Evolutionary conservation across 2,113 vertebrate genomes (phyloP), one percentile per base, ranked within the genome.

Genomic region (Scomber scombrus): DNA sequence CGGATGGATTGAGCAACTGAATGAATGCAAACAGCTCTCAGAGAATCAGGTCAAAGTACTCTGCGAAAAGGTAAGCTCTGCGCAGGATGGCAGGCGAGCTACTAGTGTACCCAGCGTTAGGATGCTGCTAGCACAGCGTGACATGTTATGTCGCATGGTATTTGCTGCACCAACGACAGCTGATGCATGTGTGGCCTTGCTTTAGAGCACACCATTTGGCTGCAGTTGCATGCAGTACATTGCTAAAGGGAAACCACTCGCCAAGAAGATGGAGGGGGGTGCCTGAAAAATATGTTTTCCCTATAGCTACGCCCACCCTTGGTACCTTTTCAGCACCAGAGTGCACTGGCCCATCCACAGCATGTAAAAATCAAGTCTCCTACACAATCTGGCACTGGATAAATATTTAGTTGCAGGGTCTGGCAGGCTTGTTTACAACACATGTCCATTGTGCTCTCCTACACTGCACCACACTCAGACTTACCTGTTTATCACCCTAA

Each of bases 21-120:
- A 98, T 71, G 97, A 98, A 88, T 99, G 97, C 93, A 98, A 97
- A 87, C 97, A 98, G 95, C 95, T 98, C 19, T 95, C 96, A 2
- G 97, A 98, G 89, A 97, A 96, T 80, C 97, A 99, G 92, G 97
- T 98, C 84, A 98, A 98, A 95, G 96, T 96, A 76, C 95, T 98
- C 21, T 98, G 97, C 52, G 97, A 98, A 86, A 99, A 98, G 97
- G 97, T 98, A 91, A 93, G 93, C 67, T 46, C 75, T 85, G 65
- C 71, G 82, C 52, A 60, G 65, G 26, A n/a, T 23, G n/a, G n/a
- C 13, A 21, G 31, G 57, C 11, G 49, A 46, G 58, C 55, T 16
- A 16, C 58, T 14, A 15, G 34, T 40, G 67, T 12, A 11, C 40
- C 65, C 10, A 21, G 9, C 34, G 34, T 8, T 40, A 40, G 34